These are phyloP conservation scores for Cosmopolites sordidus DNA, from an alignment of 2,888 invertebrate genomes.

Conservation along the genomic window DNA sequence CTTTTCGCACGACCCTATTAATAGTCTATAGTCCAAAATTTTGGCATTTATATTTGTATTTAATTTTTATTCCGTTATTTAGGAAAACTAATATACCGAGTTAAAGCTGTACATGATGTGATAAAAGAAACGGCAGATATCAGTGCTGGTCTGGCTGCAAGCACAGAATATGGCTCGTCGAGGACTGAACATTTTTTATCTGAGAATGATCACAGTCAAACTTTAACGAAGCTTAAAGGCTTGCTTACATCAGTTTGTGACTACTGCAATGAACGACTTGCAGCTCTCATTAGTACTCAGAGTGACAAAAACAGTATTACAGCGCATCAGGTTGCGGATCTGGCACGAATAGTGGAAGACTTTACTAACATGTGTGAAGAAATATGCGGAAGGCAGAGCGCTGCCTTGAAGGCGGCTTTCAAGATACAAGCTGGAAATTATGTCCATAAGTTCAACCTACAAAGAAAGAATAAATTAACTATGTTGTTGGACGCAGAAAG, in stretches of 20 bases:
- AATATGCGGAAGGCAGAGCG: conserved; percentile 68
- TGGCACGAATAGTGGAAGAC: conserved; percentile 71
- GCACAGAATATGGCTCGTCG: conserved; percentile 38
- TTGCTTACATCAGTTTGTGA: conserved; percentile 80
- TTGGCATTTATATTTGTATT: too few relatives aligned
- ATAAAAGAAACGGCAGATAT: conserved; percentile 71
- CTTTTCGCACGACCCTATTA: too few relatives aligned
- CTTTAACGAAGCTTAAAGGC: conserved; percentile 69
- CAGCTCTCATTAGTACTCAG: conserved; percentile 78
- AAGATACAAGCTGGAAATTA: conserved; percentile 87
- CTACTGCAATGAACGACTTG: conserved; percentile 88
- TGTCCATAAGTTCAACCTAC: conserved; percentile 85
- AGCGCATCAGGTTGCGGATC: conserved; percentile 67
- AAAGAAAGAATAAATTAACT: conserved; percentile 79
- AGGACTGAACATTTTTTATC: conserved; percentile 63
- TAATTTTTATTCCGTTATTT: neutral
- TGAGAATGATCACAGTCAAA: conserved; percentile 62
- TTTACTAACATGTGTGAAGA: conserved; percentile 74
- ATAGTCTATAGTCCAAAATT: too few relatives aligned
- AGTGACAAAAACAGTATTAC: conserved; percentile 69
- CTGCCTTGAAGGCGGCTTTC: conserved; percentile 75
- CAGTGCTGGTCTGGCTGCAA: conserved; percentile 52
- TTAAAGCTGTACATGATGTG: conserved; percentile 69
- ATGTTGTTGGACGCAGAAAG: conserved; percentile 83
- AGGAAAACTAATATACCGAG: conserved; percentile 65